Evolutionary conservation across 2,113 vertebrate genomes (phyloP).

Genomic region (Oryctolagus cuniculus): mOryCun1.1 NC_091441.1:51216001-51216500

Average conservation of each 20-base stretch:
- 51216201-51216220: not conserved
- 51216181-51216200: not conserved
- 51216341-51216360: not conserved
- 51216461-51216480: not conserved
- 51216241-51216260: no score
- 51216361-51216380: not conserved
- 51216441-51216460: not conserved
- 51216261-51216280: rapidly evolving
- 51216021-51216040: not conserved
- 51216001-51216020: not conserved
- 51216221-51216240: not conserved
- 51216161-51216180: not conserved
- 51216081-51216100: rapidly evolving
- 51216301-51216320: not conserved
- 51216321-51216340: not conserved
- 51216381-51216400: rapidly evolving
- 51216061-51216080: no score
- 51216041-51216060: no score
- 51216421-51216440: not conserved
- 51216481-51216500: not conserved
- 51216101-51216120: not conserved
- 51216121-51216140: not conserved
- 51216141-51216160: not conserved
- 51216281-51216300: not conserved
- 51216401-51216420: not conserved